phyloP scores from a whole-genome alignment of 1,140 invertebrate species.

The Drosophila prosaltans region DNA sequence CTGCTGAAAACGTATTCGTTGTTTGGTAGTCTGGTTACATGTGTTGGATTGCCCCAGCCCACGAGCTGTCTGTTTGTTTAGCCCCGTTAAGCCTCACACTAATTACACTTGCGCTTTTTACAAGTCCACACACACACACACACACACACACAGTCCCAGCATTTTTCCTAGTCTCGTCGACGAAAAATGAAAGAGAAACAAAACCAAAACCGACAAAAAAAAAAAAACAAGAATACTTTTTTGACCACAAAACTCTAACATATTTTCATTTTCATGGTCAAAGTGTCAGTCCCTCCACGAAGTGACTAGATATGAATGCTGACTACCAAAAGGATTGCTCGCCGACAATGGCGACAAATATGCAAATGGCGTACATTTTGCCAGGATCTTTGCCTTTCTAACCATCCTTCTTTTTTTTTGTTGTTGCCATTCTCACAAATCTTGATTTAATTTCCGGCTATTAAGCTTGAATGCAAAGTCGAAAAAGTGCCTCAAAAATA shows the following conservation, averaged over 20 bases:
- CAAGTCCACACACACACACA: slow-evolving; percentile 57
- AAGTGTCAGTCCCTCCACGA: slow-evolving; percentile 46
- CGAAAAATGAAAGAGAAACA: slow-evolving; percentile 16
- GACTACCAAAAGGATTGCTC: not conserved
- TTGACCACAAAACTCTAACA: slow-evolving; percentile 42
- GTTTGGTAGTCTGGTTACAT: not conserved
- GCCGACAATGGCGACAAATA: slow-evolving; percentile 50
- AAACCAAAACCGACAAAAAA: not conserved
- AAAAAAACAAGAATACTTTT: too few relatives aligned
- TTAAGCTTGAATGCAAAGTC: slow-evolving; percentile 52
- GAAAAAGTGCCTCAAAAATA: slow-evolving; percentile 45
- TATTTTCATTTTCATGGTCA: slow-evolving; percentile 80
- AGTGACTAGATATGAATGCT: not conserved
- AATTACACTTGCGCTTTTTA: slow-evolving; percentile 78
- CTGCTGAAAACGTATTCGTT: not conserved
- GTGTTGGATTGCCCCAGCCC: slow-evolving; percentile 32
- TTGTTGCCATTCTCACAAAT: slow-evolving; percentile 51
- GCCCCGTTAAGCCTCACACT: slow-evolving; percentile 75
- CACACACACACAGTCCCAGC: slow-evolving; percentile 24
- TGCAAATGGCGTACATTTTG: slow-evolving; percentile 54
- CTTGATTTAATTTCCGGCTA: slow-evolving; percentile 76
- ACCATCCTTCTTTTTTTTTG: not conserved
- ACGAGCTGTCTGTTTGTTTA: slow-evolving; percentile 64
- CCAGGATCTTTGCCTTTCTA: slow-evolving; percentile 26
- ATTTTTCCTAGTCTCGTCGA: slow-evolving; percentile 69